Conservation (phyloP, 1,140 invertebrate genomes). For the Bombus haemorrhoidalis region DNA sequence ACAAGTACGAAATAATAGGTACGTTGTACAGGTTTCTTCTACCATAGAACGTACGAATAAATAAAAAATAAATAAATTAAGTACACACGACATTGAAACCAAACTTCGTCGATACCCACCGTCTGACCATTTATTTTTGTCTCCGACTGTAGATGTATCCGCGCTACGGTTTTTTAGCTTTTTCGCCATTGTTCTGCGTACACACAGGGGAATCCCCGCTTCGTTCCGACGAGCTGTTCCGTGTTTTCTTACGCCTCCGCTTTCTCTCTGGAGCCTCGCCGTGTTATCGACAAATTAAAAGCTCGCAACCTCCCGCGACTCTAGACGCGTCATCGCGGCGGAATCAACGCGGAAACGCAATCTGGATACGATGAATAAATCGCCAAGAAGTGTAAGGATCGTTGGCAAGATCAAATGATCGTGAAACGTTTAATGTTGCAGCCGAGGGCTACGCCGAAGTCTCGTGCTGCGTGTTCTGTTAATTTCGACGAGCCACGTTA, state of each 20-base stretch:
- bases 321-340: constrained; percentile 5
- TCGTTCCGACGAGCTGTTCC: neutral
- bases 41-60: too few relatives aligned
- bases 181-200: constrained; percentile 32
- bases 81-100: too few relatives aligned
- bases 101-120: too few relatives aligned
- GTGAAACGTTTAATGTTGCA: too few relatives aligned
- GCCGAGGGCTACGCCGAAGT: too few relatives aligned
- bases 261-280: neutral
- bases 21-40: too few relatives aligned
- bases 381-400: neutral
- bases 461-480: too few relatives aligned
- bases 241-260: neutral
- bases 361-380: neutral
- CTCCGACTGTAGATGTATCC: neutral
- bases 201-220: constrained; percentile 1
- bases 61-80: too few relatives aligned
- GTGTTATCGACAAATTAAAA: constrained; percentile 32
- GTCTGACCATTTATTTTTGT: too few relatives aligned
- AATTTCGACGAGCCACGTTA: too few relatives aligned
- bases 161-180: constrained; percentile 22
- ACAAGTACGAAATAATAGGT: too few relatives aligned
- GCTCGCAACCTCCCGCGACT: constrained; percentile 11
- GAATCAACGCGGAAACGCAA: neutral
- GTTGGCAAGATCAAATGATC: constrained; percentile 11